Evolutionary conservation across 2,797 vertebrate genomes (phyloP).

Genomic region (Helicolenus hilgendorfi): DNA sequence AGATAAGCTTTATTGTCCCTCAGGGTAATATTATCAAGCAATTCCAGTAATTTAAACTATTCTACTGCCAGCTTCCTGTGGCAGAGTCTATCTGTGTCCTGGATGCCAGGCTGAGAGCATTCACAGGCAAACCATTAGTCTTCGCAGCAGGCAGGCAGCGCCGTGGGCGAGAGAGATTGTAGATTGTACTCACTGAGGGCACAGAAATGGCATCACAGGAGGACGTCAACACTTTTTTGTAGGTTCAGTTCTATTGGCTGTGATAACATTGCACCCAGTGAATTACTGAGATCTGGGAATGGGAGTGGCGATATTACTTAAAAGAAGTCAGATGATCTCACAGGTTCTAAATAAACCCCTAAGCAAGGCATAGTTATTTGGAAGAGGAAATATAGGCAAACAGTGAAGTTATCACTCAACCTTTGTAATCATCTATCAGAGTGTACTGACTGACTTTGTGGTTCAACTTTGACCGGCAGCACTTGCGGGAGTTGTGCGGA

Average conservation of each 20-base stretch:
- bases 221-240: neutral
- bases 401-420: neutral
- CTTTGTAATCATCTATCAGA: neutral
- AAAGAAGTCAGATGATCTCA: neutral
- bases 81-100: conserved; percentile 67
- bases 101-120: conserved; percentile 69
- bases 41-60: conserved; percentile 62
- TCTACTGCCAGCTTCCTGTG: conserved; percentile 57
- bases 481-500: neutral
- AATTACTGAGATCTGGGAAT: neutral
- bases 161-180: neutral
- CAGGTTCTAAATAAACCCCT: neutral
- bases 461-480: neutral
- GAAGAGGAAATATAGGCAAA: neutral
- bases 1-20: conserved; percentile 70
- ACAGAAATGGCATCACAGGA: conserved; percentile 9
- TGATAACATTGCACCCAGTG: neutral
- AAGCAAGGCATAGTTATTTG: neutral
- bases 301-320: neutral
- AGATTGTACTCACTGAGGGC: neutral
- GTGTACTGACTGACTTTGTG: neutral
- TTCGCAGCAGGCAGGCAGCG: conserved; percentile 43
- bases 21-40: conserved; percentile 70
- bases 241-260: neutral
- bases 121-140: conserved; percentile 54